Conservation (phyloP, 2,888 invertebrate species). For the Scaptomyza caliginosa region DNA sequence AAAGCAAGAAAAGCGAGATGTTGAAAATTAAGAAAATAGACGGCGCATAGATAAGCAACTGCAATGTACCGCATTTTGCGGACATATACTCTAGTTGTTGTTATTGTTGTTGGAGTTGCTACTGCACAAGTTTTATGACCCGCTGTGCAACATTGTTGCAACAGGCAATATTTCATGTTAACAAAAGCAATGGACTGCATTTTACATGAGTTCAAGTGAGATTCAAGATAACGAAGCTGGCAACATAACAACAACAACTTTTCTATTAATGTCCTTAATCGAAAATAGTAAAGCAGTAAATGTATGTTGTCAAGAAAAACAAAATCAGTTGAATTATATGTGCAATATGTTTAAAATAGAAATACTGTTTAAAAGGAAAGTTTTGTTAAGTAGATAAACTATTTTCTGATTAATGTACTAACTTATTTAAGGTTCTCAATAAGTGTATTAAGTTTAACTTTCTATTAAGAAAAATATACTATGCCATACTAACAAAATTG, state of each 20-base stretch:
- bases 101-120: conserved; percentile 9
- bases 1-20: conserved; percentile 19
- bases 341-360: not conserved
- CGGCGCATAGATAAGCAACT: conserved; percentile 67
- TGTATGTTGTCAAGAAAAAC: not conserved
- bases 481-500: no score
- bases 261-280: conserved; percentile 15
- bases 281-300: not conserved
- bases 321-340: not conserved
- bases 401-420: no score
- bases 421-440: no score
- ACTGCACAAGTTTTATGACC: conserved; percentile 64
- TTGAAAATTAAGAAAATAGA: conserved; percentile 67
- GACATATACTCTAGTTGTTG: conserved; percentile 17
- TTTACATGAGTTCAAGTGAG: conserved; percentile 11
- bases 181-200: conserved; percentile 49
- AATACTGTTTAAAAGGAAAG: no score
- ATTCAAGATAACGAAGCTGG: not conserved
- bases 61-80: conserved; percentile 61
- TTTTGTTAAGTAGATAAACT: no score
- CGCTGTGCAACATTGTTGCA: conserved; percentile 61
- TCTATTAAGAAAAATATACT: no score
- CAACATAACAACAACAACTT: conserved; percentile 2
- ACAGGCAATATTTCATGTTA: conserved; percentile 67
- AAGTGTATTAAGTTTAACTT: no score